These are phyloP conservation scores for Adoxophyes honmai DNA, from an alignment of 1,140 invertebrate species.

Conservation along the genomic window DNA sequence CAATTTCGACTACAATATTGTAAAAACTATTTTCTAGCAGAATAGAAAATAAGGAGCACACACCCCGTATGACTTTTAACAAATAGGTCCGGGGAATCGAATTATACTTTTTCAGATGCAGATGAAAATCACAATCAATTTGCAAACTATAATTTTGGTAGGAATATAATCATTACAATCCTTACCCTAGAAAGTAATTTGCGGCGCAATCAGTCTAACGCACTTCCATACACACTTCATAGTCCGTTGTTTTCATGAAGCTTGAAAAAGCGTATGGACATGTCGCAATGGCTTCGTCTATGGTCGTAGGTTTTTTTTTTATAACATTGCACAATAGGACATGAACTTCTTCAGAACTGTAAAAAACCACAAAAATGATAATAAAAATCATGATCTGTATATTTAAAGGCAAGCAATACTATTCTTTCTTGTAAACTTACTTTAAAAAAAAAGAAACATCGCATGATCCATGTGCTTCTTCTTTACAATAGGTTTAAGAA, in stretches of 20 bases:
- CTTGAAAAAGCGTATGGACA: conserved; percentile 68
- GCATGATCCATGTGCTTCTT: too few relatives aligned
- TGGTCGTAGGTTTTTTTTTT: conserved; percentile 20
- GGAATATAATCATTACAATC: conserved; percentile 21
- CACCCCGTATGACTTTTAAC: conserved; percentile 30
- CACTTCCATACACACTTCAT: conserved; percentile 72
- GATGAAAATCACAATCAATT: background rate
- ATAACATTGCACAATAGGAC: too few relatives aligned
- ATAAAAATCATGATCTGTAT: too few relatives aligned
- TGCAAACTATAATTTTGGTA: background rate
- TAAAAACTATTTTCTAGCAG: conserved; percentile 18
- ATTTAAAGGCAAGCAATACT: too few relatives aligned
- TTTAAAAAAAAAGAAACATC: too few relatives aligned
- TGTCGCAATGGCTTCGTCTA: conserved; percentile 44
- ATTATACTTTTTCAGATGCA: background rate
- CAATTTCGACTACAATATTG: conserved; percentile 4
- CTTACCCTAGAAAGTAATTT: conserved; percentile 71
- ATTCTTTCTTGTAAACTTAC: too few relatives aligned
- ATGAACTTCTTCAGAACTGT: too few relatives aligned
- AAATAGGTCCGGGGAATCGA: background rate
- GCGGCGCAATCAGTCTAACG: conserved; percentile 76
- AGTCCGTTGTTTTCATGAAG: conserved; percentile 78
- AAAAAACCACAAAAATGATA: too few relatives aligned
- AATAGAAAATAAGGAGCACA: conserved; percentile 41
- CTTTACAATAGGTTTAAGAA: too few relatives aligned